These are phyloP conservation scores for Gallinago media DNA, from an alignment of 2,113 vertebrate genomes.

Conservation along the genomic window DNA sequence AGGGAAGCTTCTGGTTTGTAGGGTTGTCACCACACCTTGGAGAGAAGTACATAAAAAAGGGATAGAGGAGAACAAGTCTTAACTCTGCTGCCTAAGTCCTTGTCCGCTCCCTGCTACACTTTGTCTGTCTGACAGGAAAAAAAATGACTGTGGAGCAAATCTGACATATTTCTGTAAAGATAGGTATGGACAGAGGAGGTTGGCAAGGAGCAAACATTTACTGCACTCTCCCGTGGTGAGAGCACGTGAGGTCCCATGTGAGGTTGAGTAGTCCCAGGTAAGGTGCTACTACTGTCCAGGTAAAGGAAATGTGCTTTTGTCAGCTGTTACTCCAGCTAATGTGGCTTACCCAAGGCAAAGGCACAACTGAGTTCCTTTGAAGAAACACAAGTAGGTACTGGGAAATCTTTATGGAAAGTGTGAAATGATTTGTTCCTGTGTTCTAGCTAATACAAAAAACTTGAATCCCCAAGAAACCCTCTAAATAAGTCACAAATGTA, in stretches of 20 bases:
- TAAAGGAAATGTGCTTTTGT: neutral
- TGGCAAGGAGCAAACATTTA: neutral
- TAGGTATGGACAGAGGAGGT: fast-evolving
- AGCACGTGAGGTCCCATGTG: neutral
- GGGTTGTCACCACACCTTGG: neutral
- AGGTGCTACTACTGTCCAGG: neutral
- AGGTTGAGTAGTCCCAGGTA: too few relatives aligned
- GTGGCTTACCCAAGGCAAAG: neutral
- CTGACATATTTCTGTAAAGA: neutral
- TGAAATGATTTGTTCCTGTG: neutral
- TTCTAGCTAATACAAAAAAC: neutral
- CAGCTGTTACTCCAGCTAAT: neutral
- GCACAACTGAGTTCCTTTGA: neutral
- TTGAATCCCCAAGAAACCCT: neutral
- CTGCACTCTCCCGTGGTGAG: too few relatives aligned
- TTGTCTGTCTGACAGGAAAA: neutral
- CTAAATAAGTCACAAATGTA: neutral
- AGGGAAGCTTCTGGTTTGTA: neutral
- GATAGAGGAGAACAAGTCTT: neutral
- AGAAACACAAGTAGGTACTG: neutral
- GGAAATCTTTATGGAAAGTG: neutral
- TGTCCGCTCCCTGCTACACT: neutral
- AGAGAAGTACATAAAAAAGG: neutral
- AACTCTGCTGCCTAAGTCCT: neutral
- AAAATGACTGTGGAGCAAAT: fast-evolving